phyloP scores from a whole-genome alignment of 2,888 invertebrate species.

The Urechis unicinctus region DNA sequence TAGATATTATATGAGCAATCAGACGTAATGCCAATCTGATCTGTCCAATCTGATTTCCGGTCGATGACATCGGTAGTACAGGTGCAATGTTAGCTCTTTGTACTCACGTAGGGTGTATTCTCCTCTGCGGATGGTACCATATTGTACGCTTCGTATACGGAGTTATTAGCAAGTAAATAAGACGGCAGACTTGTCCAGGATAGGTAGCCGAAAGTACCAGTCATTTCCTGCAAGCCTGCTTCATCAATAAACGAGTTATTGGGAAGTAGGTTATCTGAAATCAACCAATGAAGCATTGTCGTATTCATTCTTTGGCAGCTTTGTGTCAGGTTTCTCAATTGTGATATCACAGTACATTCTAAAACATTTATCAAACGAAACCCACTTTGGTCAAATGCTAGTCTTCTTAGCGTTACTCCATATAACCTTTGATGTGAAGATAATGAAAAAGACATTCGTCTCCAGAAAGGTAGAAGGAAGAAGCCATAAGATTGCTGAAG shows the following conservation, averaged over 20 bases:
- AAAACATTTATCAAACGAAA: too few relatives aligned
- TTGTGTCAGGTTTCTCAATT: too few relatives aligned
- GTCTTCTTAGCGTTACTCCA: neutral
- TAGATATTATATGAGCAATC: too few relatives aligned
- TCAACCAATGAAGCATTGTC: neutral
- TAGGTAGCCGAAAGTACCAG: constrained; percentile 8
- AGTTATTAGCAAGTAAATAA: constrained; percentile 8
- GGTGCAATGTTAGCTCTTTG: neutral
- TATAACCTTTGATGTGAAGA: neutral
- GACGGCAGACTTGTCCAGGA: constrained; percentile 16
- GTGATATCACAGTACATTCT: too few relatives aligned
- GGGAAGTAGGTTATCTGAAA: constrained; percentile 10
- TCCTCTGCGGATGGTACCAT: neutral
- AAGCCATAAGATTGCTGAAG: constrained; percentile 1
- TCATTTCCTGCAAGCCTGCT: constrained; percentile 17
- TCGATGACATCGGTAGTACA: neutral
- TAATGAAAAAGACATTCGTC: neutral
- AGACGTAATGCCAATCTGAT: too few relatives aligned
- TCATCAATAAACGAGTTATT: constrained; percentile 9
- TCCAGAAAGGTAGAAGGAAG: constrained; percentile 9
- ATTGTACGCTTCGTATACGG: neutral
- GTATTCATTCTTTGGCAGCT: too few relatives aligned
- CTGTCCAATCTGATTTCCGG: too few relatives aligned
- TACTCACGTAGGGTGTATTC: constrained; percentile 1
- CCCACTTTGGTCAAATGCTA: neutral